These are phyloP conservation scores for Dermatemys mawii DNA, from an alignment of 2,113 vertebrate genomes.

Conservation along the genomic window DNA sequence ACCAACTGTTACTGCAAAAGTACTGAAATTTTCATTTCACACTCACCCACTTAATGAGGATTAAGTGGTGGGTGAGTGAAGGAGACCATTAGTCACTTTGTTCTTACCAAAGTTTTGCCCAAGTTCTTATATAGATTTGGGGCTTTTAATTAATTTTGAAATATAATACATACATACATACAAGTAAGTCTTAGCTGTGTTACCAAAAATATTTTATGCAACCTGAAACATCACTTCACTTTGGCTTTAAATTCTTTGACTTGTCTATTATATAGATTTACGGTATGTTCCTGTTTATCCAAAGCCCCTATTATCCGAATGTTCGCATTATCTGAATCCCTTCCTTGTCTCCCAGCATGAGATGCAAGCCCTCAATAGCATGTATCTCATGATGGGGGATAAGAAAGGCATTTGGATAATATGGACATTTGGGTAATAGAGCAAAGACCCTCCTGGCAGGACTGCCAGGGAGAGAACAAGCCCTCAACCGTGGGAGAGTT, in stretches of 20 bases:
- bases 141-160: background rate
- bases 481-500: background rate
- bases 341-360: background rate
- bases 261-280: background rate
- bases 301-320: background rate
- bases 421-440: background rate
- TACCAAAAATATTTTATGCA: background rate
- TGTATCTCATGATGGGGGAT: background rate
- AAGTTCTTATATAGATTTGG: background rate
- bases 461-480: background rate
- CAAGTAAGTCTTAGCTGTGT: background rate
- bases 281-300: background rate
- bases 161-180: background rate
- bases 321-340: background rate
- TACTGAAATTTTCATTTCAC: constrained; percentile 1
- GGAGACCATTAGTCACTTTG: constrained; percentile 42
- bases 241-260: background rate
- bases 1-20: constrained; percentile 49
- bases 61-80: constrained; percentile 19
- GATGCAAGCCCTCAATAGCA: no score
- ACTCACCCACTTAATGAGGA: background rate
- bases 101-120: background rate
- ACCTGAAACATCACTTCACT: background rate
- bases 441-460: background rate
- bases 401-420: background rate